Evolutionary conservation across 2,888 invertebrate genomes (phyloP), one percentile per base, ranked within the genome.

Genomic region (Pediacus dermestoides): DNA sequence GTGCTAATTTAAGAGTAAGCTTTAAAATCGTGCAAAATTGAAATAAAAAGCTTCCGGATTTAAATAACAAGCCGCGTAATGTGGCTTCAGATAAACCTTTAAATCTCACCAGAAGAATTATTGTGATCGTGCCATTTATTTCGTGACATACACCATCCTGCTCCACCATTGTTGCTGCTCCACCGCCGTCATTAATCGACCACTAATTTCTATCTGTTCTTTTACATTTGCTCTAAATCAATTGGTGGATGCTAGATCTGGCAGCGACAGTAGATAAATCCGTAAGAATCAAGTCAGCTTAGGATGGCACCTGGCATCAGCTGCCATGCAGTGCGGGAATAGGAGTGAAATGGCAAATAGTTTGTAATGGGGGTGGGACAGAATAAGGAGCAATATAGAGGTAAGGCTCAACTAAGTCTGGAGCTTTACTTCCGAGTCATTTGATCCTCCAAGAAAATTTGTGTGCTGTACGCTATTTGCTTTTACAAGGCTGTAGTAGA

Each of bases 371-470:
- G 54, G 47, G 50, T 47, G 52, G 39, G 48, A 53, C 48, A 52
- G 56, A 56, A 37, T 31, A 50, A 54, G 48, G 52, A 46, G 50
- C 43, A 49, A 56, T 58, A 52, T 54, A 57, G 57, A 57, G 52
- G 61, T 64, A 63, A 65, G 61, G 54, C 64, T 50, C 44, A 55
- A 53, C 60, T 63, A 66, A 65, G 63, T 59, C 64, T 50, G 52
- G 52, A 57, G 66, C 61, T 66, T 67, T 66, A 62, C 61, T 59
- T 61, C 56, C 60, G 53, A 66, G 60, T 67, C 64, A 64, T 65
- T 66, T 66, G 64, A 67, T 67, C 67, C 67, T 60, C 53, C 58
- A 61, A 61, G 64, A 64, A 66, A 67, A 67, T 66, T 64, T 64
- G 65, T 64, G 64, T 42, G 46, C 48, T 52, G 51, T 46, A 50